A percentile compares a stretch with the other conserved stretches of the same genome.
These are phyloP conservation scores for Parnassius orleans DNA, from an alignment of 2,888 invertebrate genomes.

Conservation along the genomic window DNA sequence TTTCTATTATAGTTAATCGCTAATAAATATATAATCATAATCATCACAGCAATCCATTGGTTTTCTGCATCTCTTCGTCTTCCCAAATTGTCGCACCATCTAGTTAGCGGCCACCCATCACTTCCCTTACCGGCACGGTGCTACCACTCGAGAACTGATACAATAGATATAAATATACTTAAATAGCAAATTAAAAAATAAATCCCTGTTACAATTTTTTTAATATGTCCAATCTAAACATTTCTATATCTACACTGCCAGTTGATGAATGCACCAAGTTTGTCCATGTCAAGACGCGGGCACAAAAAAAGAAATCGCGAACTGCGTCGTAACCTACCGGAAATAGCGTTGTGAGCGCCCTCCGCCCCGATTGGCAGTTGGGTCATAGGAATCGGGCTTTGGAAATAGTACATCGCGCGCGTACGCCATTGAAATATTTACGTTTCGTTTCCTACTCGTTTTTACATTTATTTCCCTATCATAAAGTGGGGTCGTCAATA, in stretches of 20 bases:
- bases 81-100: too few relatives aligned
- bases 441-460: slow-evolving; percentile 16
- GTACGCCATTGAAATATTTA: slow-evolving; percentile 14
- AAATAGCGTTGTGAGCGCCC: slow-evolving; percentile 57
- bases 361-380: slow-evolving; percentile 63
- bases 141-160: not conserved
- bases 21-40: too few relatives aligned
- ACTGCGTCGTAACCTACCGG: slow-evolving; percentile 47
- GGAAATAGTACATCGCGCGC: slow-evolving; percentile 35
- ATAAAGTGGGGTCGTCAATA: slow-evolving; percentile 12
- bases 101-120: too few relatives aligned
- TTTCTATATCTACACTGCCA: slow-evolving; percentile 43
- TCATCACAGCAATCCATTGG: too few relatives aligned
- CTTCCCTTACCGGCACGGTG: too few relatives aligned
- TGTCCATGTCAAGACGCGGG: slow-evolving; percentile 63
- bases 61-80: too few relatives aligned
- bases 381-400: slow-evolving; percentile 32
- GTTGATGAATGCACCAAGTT: slow-evolving; percentile 73
- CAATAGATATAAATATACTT: not conserved
- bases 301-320: slow-evolving; percentile 56
- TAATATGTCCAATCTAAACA: slow-evolving; percentile 19
- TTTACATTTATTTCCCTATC: slow-evolving; percentile 24
- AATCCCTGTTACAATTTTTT: not conserved
- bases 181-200: too few relatives aligned
- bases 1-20: too few relatives aligned